Evolutionary conservation across 2,888 invertebrate genomes (phyloP), one percentile per base, ranked within the genome.

Genomic region (Macropis europaea): DNA sequence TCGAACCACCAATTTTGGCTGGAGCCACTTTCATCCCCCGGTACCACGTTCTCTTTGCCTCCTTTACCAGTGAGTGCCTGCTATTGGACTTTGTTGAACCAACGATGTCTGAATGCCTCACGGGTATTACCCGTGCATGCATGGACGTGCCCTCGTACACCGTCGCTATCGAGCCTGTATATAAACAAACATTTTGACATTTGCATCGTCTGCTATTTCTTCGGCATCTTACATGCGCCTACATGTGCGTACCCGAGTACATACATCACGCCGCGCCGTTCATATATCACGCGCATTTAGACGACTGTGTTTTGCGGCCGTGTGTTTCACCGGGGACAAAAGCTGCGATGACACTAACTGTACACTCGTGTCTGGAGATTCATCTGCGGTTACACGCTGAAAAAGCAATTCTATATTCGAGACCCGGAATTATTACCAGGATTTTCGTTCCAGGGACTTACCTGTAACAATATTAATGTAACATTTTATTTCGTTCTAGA

Each of bases 1-100:
- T 67, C 73, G 73, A 66, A 77, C 75, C 77, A 61, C 72, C 79
- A 77, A 79, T 79, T 79, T 79, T 62, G 69, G 57, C 59, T 19
- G 43, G 62, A 61, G 67, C 66, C 79, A 68, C 73, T 78, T 73
- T 70, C 70, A 62, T 53, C 70, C 32, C 45, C 9, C 34, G 1
- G 42, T 40, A 9, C 42, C 28, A 6, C 30, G 32, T 34, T 40
- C 38, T 42, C 64, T 73, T 72, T 64, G 42, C 56, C 60, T 66
- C 69, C 68, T 63, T 66, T 54, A 66, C 73, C 47, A 61, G 34
- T 66, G 72, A 73, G 59, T 48, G 70, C 52, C 48, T 79, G 62
- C 73, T 71, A 68, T 71, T 54, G 73, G 69, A 79, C 74, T 79
- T 73, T 67, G 79, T 70, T 66, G 69, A 67, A 56, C 72, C 64